Percentiles rank a stretch among this genome's conserved stretches.
Evolutionary conservation across 2,888 invertebrate species (phyloP).

Genomic region (Pinctada fucata): DNA sequence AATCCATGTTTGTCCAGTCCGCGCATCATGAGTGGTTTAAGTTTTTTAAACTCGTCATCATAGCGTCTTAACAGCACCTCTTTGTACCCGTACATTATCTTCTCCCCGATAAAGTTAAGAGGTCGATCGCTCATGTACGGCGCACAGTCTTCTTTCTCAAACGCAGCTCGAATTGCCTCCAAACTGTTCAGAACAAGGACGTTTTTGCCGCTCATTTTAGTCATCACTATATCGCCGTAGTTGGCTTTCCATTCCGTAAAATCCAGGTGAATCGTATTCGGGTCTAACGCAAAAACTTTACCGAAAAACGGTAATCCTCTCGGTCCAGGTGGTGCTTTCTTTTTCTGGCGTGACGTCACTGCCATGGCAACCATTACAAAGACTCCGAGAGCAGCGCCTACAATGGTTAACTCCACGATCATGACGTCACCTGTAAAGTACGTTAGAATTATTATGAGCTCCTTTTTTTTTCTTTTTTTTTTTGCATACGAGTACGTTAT

Average conservation of each 20-base stretch:
- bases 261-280: slow-evolving; percentile 49
- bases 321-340: slow-evolving; percentile 51
- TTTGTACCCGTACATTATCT: slow-evolving; percentile 48
- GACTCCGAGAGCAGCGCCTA: background rate
- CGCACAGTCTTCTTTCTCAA: slow-evolving; percentile 45
- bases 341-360: slow-evolving; percentile 4
- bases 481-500: no score
- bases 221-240: slow-evolving; percentile 52
- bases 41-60: slow-evolving; percentile 43
- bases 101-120: slow-evolving; percentile 50
- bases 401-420: background rate
- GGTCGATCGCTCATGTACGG: slow-evolving; percentile 49
- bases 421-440: background rate
- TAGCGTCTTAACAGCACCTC: slow-evolving; percentile 52
- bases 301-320: slow-evolving; percentile 50
- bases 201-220: slow-evolving; percentile 51
- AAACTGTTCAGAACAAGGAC: slow-evolving; percentile 50
- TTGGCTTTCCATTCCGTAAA: slow-evolving; percentile 53
- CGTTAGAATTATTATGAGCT: no score
- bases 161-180: slow-evolving; percentile 50
- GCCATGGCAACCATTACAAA: background rate
- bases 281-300: slow-evolving; percentile 46
- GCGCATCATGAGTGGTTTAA: slow-evolving; percentile 44
- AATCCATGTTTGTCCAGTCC: slow-evolving; percentile 39
- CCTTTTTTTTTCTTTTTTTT: no score